Conservation (phyloP, 2,113 vertebrate species). For the Pachyramphus minor region DNA sequence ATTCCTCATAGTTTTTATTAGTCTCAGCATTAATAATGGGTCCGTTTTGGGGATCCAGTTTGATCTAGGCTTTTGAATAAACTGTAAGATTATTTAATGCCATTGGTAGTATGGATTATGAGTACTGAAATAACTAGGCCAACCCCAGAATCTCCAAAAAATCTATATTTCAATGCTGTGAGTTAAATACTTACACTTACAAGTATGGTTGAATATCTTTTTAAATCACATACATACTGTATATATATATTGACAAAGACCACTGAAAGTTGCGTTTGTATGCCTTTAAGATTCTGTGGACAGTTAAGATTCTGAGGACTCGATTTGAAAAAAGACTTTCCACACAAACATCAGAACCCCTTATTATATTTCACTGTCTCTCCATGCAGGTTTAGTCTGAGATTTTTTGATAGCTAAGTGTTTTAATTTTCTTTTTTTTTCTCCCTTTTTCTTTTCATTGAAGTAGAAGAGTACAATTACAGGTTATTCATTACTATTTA, state of each 20-base stretch:
- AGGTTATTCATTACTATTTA: background rate
- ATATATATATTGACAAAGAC: background rate
- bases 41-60: background rate
- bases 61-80: background rate
- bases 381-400: background rate
- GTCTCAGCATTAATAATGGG: background rate
- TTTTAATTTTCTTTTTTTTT: background rate
- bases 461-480: background rate
- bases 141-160: background rate
- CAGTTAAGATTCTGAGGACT: background rate
- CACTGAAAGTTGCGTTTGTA: background rate
- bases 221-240: background rate
- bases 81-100: background rate
- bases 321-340: background rate
- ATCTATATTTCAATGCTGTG: background rate
- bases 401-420: background rate
- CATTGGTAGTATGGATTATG: background rate
- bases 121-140: background rate
- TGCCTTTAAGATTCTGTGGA: background rate
- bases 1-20: background rate
- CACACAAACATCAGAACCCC: background rate
- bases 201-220: too few species aligned
- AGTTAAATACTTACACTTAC: too few species aligned
- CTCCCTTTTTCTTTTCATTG: background rate
- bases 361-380: background rate